Evolutionary conservation across 2,797 vertebrate species (phyloP).

Genomic region (Manis crassicaudata): DNA sequence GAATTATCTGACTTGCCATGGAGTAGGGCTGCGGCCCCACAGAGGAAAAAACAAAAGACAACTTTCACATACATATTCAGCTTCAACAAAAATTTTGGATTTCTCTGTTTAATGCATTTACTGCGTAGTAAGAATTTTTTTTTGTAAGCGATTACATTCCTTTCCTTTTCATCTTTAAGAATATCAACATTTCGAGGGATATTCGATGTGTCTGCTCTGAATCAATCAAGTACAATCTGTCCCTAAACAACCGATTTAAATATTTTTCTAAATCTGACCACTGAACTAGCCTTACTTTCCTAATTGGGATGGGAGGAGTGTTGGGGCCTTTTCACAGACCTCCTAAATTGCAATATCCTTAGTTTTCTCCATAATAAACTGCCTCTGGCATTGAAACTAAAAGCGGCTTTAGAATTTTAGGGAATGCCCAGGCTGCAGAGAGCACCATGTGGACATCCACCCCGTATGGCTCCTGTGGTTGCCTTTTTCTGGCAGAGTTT

Average conservation of each 20-base stretch:
- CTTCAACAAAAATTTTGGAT: slow-evolving; percentile 71
- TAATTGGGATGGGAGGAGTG: neutral
- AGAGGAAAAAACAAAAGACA: slow-evolving; percentile 78
- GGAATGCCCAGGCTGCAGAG: neutral
- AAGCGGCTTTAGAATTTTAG: neutral
- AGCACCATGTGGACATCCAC: accelerated
- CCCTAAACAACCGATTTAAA: neutral
- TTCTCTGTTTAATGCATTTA: slow-evolving; percentile 67
- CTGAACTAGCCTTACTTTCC: neutral
- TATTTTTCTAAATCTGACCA: slow-evolving; percentile 1
- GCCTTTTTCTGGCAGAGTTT: neutral
- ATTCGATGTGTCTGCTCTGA: slow-evolving; percentile 19
- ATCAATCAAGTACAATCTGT: neutral
- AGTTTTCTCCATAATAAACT: slow-evolving; percentile 19
- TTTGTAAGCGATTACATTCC: neutral
- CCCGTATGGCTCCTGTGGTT: neutral
- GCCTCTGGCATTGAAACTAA: neutral
- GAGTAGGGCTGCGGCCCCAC: slow-evolving; percentile 55
- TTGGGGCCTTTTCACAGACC: neutral
- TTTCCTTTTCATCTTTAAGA: slow-evolving; percentile 63
- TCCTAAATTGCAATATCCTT: slow-evolving; percentile 24
- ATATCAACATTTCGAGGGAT: slow-evolving; percentile 34
- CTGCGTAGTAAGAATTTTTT: slow-evolving; percentile 6
- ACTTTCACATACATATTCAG: slow-evolving; percentile 72
- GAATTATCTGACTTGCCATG: slow-evolving; percentile 71